Evolutionary conservation across 2,797 vertebrate species (phyloP), one percentile per base, ranked within the genome.

Genomic region (Dermochelys coriacea): DNA sequence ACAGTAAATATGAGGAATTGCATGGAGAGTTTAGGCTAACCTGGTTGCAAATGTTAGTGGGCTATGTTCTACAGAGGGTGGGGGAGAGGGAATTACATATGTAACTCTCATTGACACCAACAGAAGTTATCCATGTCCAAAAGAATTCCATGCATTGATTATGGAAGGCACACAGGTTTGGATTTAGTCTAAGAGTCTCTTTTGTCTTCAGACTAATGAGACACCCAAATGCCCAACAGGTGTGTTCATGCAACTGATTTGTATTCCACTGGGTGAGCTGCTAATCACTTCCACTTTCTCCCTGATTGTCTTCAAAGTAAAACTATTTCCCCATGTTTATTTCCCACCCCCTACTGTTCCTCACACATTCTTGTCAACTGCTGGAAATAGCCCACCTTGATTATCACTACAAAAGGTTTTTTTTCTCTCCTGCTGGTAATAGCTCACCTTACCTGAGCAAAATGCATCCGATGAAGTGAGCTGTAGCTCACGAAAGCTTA

Each of bases 191-290:
- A 77, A 50, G 78, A 68, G 75, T 1, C 14, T 84, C 23, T 54
- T 52, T 90, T 25, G 1, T 80, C 92, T 90, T 89, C 86, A 84
- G 89, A 75, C 18, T 41, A 68, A 19, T 12, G 68, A 55, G 85
- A 55, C 79, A 59, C 29, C 87, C 91, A 45, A 80, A 54, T 12
- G 82, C 86, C 83, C 64, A 79, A 59, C 78, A 87, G 80, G 88
- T 75, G 83, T 91, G 81, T 78, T 97, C 91, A 82, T 97, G 96
- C 96, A 86, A 84, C 96, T 92, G 95, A 95, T 95, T 95, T 95
- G n/a, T 52, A 41, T 96, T 93, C 87, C 95, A 84, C 54, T 75
- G 91, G 55, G 75, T 4, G 77, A 95, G 89, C 64, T 80, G 54
- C 80, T 41, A 41, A 41, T 41, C 41, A 41, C 41, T 41, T 41